phyloP scores from a whole-genome alignment of 2,113 vertebrate species.

The Cercopithecus mona region DNA sequence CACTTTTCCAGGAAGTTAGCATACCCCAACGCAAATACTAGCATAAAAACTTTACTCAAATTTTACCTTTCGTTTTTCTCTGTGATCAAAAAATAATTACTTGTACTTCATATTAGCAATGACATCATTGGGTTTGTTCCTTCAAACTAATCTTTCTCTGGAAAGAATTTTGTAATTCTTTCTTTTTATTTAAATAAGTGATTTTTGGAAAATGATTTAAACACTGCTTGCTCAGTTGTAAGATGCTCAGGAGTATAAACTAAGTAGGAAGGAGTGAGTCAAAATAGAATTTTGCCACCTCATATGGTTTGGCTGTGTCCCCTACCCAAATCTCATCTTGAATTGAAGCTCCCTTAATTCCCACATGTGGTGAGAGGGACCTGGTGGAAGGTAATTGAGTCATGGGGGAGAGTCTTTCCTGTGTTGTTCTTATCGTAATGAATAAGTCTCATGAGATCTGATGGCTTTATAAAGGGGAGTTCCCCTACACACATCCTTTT shows the following conservation, averaged over 20 bases:
- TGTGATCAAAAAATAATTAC: not conserved
- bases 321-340: too few species aligned
- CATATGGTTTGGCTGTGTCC: too few species aligned
- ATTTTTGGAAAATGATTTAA: not conserved
- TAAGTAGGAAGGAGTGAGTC: not conserved
- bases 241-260: not conserved
- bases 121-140: not conserved
- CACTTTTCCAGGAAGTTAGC: not conserved
- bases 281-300: not conserved
- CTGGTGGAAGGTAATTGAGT: too few species aligned
- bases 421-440: too few species aligned
- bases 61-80: too few species aligned
- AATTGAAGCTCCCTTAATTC: too few species aligned
- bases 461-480: too few species aligned
- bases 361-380: too few species aligned
- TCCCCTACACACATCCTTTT: too few species aligned
- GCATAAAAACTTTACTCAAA: not conserved
- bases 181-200: not conserved
- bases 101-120: not conserved
- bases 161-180: not conserved
- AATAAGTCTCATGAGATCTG: too few species aligned
- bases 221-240: not conserved
- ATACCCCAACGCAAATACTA: not conserved
- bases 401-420: too few species aligned
- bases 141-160: not conserved